phyloP scores from a whole-genome alignment of 2,113 vertebrate genomes.

The Engystomops pustulosus region DNA sequence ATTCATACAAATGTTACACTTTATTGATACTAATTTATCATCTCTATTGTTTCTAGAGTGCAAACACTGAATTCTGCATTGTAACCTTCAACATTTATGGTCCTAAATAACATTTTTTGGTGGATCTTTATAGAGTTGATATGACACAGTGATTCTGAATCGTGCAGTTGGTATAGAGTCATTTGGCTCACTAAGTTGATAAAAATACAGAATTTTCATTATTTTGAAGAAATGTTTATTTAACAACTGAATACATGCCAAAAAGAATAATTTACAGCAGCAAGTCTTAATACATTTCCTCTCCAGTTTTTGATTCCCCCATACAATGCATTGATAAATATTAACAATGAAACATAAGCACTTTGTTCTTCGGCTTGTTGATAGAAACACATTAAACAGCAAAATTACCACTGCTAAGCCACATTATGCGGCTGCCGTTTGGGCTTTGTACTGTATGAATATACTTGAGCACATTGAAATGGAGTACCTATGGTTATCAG shows the following conservation, averaged over 20 bases:
- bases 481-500: constrained; percentile 61
- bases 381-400: constrained; percentile 70
- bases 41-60: too few species aligned
- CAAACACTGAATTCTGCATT: too few species aligned
- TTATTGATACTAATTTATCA: background rate
- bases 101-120: too few species aligned
- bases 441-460: constrained; percentile 62
- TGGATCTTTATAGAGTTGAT: too few species aligned
- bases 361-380: constrained; percentile 69
- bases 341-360: constrained; percentile 71
- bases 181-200: too few species aligned
- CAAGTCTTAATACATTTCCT: constrained; percentile 79
- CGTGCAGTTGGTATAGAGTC: too few species aligned
- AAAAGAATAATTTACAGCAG: constrained; percentile 94
- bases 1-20: background rate
- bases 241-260: constrained; percentile 95
- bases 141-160: too few species aligned
- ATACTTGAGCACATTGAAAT: constrained; percentile 63
- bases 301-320: constrained; percentile 80
- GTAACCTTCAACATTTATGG: too few species aligned
- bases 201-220: constrained; percentile 76
- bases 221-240: constrained; percentile 97
- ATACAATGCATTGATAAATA: constrained; percentile 77
- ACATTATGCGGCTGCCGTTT: constrained; percentile 63
- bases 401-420: constrained; percentile 70